Conservation (phyloP, 2,888 invertebrate species). For the Rhamphomyia laevipes region DNA sequence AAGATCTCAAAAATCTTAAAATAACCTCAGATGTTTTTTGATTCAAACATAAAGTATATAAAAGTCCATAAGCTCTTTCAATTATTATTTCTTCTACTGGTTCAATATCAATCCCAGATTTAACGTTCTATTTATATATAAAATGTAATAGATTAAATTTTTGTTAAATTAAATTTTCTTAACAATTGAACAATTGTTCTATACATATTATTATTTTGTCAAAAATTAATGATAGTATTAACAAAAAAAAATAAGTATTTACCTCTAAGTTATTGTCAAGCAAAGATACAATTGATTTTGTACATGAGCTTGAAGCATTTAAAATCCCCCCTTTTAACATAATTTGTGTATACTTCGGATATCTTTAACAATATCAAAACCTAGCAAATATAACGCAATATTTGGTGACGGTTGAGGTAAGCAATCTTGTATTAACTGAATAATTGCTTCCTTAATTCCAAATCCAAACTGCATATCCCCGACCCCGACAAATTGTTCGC, state of each 20-base stretch:
- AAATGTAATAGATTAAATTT: too few species aligned
- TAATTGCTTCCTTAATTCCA: slow-evolving; percentile 51
- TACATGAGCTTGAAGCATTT: slow-evolving; percentile 60
- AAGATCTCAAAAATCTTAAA: too few species aligned
- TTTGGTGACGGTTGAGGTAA: slow-evolving; percentile 71
- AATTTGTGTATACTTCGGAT: slow-evolving; percentile 60
- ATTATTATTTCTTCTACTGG: slow-evolving; percentile 40
- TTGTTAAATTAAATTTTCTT: too few species aligned
- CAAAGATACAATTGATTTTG: slow-evolving; percentile 63
- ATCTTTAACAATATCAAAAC: slow-evolving; percentile 70
- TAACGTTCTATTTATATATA: slow-evolving; percentile 19
- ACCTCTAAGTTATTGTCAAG: slow-evolving; percentile 52
- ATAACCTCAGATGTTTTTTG: too few species aligned
- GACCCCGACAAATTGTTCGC: slow-evolving; percentile 17
- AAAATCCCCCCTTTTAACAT: slow-evolving; percentile 68
- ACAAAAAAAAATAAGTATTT: background rate
- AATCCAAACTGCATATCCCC: slow-evolving; percentile 22
- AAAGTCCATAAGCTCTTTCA: slow-evolving; percentile 65
- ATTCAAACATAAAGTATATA: too few species aligned
- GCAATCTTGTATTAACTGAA: slow-evolving; percentile 64
- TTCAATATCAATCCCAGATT: slow-evolving; percentile 16
- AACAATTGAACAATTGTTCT: background rate
- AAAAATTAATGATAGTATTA: too few species aligned
- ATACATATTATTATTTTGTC: too few species aligned
- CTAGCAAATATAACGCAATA: slow-evolving; percentile 77